A percentile compares a stretch with the other conserved stretches of the same genome.
Evolutionary conservation across 37 sponge, comb jelly and placozoan genomes (phyloP).

Genomic region (Mnemiopsis leidyi): DNA sequence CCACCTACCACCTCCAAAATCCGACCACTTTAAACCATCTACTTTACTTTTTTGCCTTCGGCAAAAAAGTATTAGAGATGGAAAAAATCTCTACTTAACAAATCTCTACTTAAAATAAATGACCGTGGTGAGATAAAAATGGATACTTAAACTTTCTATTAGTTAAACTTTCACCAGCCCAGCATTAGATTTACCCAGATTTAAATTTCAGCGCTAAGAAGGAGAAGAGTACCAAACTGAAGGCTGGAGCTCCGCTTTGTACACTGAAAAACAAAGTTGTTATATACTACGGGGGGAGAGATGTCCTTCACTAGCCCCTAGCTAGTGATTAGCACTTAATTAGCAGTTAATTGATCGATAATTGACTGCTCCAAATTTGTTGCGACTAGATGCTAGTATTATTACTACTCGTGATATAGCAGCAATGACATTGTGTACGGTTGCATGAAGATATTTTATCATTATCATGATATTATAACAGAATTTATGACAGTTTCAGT

Average conservation of each 20-base stretch:
- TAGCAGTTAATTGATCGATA: not conserved
- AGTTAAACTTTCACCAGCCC: too few relatives aligned
- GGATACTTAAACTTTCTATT: too few relatives aligned
- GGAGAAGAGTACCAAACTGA: slow-evolving; percentile 3
- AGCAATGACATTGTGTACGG: not conserved
- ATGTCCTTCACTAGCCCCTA: not conserved
- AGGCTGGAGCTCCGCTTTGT: slow-evolving; percentile 28
- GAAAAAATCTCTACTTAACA: too few relatives aligned
- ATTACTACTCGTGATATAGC: not conserved
- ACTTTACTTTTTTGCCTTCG: too few relatives aligned
- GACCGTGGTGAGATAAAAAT: too few relatives aligned
- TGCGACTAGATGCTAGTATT: not conserved
- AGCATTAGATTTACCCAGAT: too few relatives aligned
- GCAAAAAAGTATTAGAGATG: too few relatives aligned
- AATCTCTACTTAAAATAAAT: too few relatives aligned
- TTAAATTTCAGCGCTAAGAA: slow-evolving; percentile 40
- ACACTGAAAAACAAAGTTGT: slow-evolving; percentile 31
- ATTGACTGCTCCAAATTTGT: not conserved
- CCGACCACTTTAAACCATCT: too few relatives aligned
- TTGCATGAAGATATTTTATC: not conserved
- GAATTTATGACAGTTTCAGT: too few relatives aligned
- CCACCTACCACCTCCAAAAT: too few relatives aligned
- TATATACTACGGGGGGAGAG: slow-evolving; percentile 9
- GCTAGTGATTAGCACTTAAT: not conserved
- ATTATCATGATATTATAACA: too few relatives aligned